Base-by-base conservation (phyloP, 2,113 vertebrate species). In the Forbesichthys agassizii region DNA sequence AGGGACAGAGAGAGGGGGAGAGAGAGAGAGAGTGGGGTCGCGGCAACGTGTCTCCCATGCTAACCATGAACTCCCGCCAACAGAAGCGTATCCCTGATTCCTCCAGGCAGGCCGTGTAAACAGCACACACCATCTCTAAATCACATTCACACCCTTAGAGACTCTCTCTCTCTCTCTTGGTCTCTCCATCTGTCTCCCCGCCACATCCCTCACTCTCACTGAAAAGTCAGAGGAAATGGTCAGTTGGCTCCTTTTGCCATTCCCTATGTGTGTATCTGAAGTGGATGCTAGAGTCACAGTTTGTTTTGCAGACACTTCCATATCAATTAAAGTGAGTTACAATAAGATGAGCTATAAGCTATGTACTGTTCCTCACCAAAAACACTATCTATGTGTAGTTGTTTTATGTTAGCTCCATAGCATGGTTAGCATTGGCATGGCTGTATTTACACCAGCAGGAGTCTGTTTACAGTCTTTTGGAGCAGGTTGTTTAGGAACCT, bases 11-110 rank as follows among this genome's bases (percentile, higher is more conserved):
- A 71, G 75, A 71, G 74, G 20, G 74, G 73, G 78, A 27, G 27
- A 27, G 27, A 27, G 27, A 57, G 79, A 66, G 75, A 71, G 69
- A 75, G 74, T 36, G 74, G 73, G 78, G 84, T 76, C 66, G 47
- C 27, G 65, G 71, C 69, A 54, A 88, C 88, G 90, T 92, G 89
- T 77, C 78, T 84, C 61, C 78, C 88, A 90, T 93, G 77, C 88
- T 88, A 91, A 93, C 83, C 53, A 83, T 75, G 79, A 78, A 81
- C 74, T 69, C 48, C 64, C 59, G 62, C 86, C 75, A 84, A 49
- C 80, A 86, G 81, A 87, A 55, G 81, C 65, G 69, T 80, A 73
- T 27, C 27, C 27, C 27, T 27, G 27, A 27, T 88, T 84, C 89
- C 91, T 88, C 75, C 74, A 82, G 87, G 88, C 88, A 71, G 81